A percentile compares a stretch with the other conserved stretches of the same genome.
Conservation (phyloP, 1,140 invertebrate species). For the Lerema accius region DNA sequence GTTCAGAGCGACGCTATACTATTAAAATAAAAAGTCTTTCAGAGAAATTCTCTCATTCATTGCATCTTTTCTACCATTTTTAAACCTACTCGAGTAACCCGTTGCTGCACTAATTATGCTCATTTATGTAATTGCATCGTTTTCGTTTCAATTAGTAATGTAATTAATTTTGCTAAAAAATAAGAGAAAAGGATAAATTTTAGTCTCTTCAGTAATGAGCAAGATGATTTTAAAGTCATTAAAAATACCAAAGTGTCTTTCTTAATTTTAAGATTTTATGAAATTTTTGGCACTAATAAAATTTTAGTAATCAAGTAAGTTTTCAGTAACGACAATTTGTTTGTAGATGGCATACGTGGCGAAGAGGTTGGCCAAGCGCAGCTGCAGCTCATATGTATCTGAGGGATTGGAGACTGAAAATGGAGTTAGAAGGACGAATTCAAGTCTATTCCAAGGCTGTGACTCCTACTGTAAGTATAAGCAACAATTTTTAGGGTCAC, state of each 20-base stretch:
- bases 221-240: no score
- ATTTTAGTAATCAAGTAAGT: no score
- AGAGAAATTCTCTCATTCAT: conserved; percentile 12
- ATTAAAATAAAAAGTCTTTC: conserved; percentile 21
- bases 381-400: conserved; percentile 72
- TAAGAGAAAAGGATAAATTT: no score
- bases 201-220: no score
- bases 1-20: conserved; percentile 19
- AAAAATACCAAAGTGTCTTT: no score
- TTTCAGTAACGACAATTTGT: not conserved
- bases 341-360: conserved; percentile 74
- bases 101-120: conserved; percentile 18
- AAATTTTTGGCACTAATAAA: not conserved
- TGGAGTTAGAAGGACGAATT: conserved; percentile 67
- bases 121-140: conserved; percentile 24
- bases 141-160: conserved; percentile 3
- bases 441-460: conserved; percentile 69
- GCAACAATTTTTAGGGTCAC: not conserved
- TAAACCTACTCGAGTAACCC: conserved; percentile 5
- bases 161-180: not conserved
- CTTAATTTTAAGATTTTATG: no score
- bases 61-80: conserved; percentile 17
- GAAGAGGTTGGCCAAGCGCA: conserved; percentile 66
- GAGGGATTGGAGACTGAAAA: conserved; percentile 71
- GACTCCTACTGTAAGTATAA: conserved; percentile 64